Evolutionary conservation across 2,113 vertebrate species (phyloP).

Genomic region (Nyctereutes procyonoides): DNA sequence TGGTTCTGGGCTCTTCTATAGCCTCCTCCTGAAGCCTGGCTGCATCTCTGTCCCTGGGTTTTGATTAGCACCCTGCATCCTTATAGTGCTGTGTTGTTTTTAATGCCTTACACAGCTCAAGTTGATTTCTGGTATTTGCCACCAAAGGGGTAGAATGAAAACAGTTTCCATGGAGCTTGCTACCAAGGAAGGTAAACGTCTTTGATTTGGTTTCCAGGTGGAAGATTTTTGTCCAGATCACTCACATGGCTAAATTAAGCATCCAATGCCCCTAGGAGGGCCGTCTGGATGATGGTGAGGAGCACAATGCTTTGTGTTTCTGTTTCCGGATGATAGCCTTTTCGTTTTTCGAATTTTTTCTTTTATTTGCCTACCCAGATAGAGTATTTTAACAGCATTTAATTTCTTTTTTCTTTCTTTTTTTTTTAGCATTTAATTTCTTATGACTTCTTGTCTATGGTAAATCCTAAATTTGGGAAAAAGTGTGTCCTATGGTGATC

Average conservation of each 20-base stretch:
- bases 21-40: background rate
- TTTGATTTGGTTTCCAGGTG: constrained; percentile 2
- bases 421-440: background rate
- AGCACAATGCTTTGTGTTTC: background rate
- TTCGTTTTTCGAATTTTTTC: background rate
- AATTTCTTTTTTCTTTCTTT: background rate
- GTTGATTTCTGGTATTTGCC: constrained; percentile 31
- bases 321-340: background rate
- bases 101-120: background rate
- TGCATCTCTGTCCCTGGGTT: background rate
- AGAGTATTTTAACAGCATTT: background rate
- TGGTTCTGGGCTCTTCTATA: background rate
- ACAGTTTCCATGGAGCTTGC: constrained; percentile 1
- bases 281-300: background rate
- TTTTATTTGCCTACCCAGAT: background rate
- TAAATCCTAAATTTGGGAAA: background rate
- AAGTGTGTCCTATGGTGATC: background rate
- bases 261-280: background rate
- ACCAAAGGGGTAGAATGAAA: background rate
- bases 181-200: background rate
- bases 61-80: background rate
- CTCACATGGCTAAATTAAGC: background rate
- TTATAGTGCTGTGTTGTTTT: background rate
- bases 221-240: background rate
- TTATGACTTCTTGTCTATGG: background rate